Conservation (phyloP, 37 sponge, comb jelly and placozoan genomes). For the Ephydatia muelleri region DNA sequence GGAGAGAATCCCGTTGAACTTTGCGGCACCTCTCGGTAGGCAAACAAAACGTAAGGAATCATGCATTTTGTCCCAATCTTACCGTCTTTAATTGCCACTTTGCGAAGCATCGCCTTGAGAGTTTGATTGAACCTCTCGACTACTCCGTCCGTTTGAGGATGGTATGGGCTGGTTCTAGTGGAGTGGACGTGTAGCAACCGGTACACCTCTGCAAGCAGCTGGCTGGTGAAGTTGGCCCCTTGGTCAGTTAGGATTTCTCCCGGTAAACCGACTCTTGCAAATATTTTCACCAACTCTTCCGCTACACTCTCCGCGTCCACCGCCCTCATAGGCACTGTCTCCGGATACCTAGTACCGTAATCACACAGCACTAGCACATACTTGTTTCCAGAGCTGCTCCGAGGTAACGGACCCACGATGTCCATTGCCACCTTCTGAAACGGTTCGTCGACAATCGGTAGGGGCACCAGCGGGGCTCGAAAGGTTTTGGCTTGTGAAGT, state of each 20-base stretch:
- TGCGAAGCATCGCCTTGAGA: slow-evolving; percentile 38
- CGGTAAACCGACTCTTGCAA: slow-evolving; percentile 42
- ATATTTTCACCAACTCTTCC: slow-evolving; percentile 32
- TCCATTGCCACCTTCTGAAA: slow-evolving; percentile 57
- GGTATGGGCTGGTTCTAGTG: slow-evolving; percentile 33
- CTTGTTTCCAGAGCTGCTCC: slow-evolving; percentile 22
- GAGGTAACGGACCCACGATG: slow-evolving; percentile 53
- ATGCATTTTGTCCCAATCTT: slow-evolving; percentile 43
- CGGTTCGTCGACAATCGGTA: slow-evolving; percentile 38
- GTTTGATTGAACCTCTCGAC: slow-evolving; percentile 39
- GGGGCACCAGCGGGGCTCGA: slow-evolving; percentile 38
- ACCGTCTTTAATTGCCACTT: neutral
- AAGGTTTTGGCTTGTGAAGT: neutral
- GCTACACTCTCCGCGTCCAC: slow-evolving; percentile 49
- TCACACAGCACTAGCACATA: slow-evolving; percentile 38
- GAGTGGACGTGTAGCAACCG: slow-evolving; percentile 4
- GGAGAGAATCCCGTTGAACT: slow-evolving; percentile 33
- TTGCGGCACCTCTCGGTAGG: slow-evolving; percentile 52
- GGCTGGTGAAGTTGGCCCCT: slow-evolving; percentile 36
- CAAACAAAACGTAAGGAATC: slow-evolving; percentile 50
- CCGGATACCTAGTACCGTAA: slow-evolving; percentile 53
- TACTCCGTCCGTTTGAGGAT: slow-evolving; percentile 39
- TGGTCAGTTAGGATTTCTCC: slow-evolving; percentile 48
- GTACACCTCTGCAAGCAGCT: slow-evolving; percentile 23
- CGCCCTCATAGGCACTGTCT: slow-evolving; percentile 35